Evolutionary conservation across 2,797 vertebrate genomes (phyloP), one percentile per base, ranked within the genome.

Genomic region (Mastacembelus armatus): DNA sequence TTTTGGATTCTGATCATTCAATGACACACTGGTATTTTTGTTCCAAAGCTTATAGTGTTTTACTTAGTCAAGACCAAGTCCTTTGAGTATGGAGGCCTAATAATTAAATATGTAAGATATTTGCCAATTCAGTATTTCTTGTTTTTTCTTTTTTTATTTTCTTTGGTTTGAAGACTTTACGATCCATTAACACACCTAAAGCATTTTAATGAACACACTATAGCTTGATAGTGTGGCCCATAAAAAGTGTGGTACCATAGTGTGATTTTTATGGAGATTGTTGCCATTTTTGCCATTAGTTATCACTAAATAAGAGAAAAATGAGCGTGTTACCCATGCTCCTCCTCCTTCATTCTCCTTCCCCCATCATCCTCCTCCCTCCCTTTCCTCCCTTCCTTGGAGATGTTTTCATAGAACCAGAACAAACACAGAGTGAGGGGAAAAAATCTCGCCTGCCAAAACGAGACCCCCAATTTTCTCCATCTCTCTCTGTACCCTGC

Each of bases 381-480:
- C 64, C 66, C 74, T 71, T 86, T 77, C 84, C 76, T 62, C 65
- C 66, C 82, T 73, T 74, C 56, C 22, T 72, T 52, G 50, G 87
- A 91, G 84, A 88, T 93, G 90, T 94, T 95, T 95, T 90, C 92
- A 91, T 88, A 92, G 86, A 58, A 81, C 90, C 81, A 92, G 91
- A 91, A 87, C 92, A 94, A 94, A 89, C 91, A 95, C 84, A 51
- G 80, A 87, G 88, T 60, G 77, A 87, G 89, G 89, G 89, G 88
- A 87, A 90, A 93, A 90, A 92, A 91, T 85, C 86, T 58, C n/a
- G 62, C 57, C 81, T 88, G 88, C 89, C 86, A 83, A 80, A 88
- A 85, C 88, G 66, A 84, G 78, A 82, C 84, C 85, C 91, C 89
- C 89, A 90, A 89, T 78, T 82, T 81, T 83, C 62, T 57, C 72